Conservation (phyloP, 2,797 vertebrate species). For the Telmatherina bonti region DNA sequence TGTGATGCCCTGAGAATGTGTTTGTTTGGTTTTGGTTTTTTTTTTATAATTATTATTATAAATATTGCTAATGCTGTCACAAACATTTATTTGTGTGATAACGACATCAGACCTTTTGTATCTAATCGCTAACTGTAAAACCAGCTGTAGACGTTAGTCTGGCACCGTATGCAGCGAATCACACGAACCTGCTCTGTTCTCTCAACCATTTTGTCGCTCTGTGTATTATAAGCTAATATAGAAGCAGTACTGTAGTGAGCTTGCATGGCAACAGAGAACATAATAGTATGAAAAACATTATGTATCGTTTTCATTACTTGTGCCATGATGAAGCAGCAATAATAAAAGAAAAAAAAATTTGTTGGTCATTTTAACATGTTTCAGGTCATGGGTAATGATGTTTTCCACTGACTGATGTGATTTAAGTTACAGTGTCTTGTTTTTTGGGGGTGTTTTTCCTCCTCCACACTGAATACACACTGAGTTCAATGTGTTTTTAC, state of each 20-base stretch:
- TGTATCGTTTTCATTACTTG: slow-evolving; percentile 85
- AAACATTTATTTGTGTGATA: slow-evolving; percentile 76
- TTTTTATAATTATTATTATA: slow-evolving; percentile 32
- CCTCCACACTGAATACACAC: background rate
- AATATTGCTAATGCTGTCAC: slow-evolving; percentile 79
- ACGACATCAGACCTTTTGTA: slow-evolving; percentile 80
- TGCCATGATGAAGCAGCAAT: slow-evolving; percentile 92
- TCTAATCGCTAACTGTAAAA: slow-evolving; percentile 85
- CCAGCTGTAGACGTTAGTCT: slow-evolving; percentile 82
- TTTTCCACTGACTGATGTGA: slow-evolving; percentile 29
- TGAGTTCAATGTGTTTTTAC: slow-evolving; percentile 35
- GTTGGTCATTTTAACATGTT: slow-evolving; percentile 52
- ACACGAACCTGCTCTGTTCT: slow-evolving; percentile 52
- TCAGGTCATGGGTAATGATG: slow-evolving; percentile 35
- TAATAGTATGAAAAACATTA: slow-evolving; percentile 64
- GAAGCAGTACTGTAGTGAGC: slow-evolving; percentile 84
- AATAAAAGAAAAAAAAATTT: slow-evolving; percentile 77
- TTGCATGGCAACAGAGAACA: slow-evolving; percentile 86
- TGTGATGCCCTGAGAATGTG: slow-evolving; percentile 87
- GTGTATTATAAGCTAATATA: slow-evolving; percentile 77
- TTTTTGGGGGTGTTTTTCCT: background rate
- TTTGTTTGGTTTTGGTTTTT: slow-evolving; percentile 61
- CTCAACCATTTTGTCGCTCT: slow-evolving; percentile 58
- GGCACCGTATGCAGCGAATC: slow-evolving; percentile 80
- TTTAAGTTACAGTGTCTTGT: slow-evolving; percentile 36